Evolutionary conservation across 1,140 invertebrate genomes (phyloP).

Genomic region (Pogonus chalceus): DNA sequence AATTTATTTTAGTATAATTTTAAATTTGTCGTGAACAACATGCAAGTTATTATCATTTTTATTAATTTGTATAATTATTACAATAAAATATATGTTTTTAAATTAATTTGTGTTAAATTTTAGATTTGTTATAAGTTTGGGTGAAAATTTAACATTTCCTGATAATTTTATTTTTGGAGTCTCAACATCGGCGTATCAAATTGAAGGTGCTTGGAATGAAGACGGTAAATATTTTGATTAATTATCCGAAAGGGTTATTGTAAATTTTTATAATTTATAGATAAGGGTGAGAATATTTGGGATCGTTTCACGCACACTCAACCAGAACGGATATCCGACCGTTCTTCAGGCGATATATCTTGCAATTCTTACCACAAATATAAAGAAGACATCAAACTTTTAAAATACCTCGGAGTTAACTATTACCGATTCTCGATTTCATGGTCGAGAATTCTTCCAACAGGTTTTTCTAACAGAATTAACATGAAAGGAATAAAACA

Average conservation of each 20-base stretch:
- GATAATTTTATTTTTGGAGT: constrained; percentile 31
- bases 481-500: constrained; percentile 45
- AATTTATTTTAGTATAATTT: no score
- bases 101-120: no score
- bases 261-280: constrained; percentile 23
- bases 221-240: constrained; percentile 26
- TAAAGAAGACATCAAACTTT: constrained; percentile 40
- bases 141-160: constrained; percentile 35
- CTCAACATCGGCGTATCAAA: constrained; percentile 32
- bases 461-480: constrained; percentile 39
- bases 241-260: no score
- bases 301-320: constrained; percentile 46
- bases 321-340: constrained; percentile 40
- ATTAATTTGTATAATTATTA: no score
- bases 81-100: no score
- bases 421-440: constrained; percentile 49
- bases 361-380: constrained; percentile 49
- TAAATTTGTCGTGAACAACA: no score
- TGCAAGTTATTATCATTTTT: no score
- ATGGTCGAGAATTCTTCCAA: constrained; percentile 46
- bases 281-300: constrained; percentile 44
- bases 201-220: constrained; percentile 35
- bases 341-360: constrained; percentile 43
- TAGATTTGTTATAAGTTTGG: not conserved
- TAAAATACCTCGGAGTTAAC: constrained; percentile 39